Conservation (phyloP, 2,113 vertebrate species). For the Callaeas wilsoni region DNA sequence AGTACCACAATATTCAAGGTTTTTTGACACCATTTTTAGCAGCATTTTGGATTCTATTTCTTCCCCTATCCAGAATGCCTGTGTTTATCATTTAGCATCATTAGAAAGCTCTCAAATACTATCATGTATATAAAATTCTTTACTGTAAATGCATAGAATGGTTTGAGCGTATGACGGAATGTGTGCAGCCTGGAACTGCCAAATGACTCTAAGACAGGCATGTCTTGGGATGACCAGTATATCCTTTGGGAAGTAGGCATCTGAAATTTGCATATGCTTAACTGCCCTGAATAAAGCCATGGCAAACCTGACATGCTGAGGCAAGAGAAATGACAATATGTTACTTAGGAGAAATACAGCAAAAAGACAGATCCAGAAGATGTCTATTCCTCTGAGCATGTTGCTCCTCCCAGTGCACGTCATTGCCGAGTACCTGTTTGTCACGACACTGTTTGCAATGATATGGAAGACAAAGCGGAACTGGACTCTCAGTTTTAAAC, state of each 20-base stretch:
- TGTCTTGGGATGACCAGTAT: fast-evolving
- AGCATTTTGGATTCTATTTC: not conserved
- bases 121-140: not conserved
- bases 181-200: not conserved
- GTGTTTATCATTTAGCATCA: not conserved
- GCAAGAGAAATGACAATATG: not conserved
- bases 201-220: not conserved
- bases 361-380: not conserved
- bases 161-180: not conserved
- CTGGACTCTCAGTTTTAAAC: not conserved
- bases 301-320: not conserved
- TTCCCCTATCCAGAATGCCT: not conserved
- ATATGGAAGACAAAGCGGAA: not conserved
- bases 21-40: not conserved
- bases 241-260: not conserved
- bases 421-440: not conserved
- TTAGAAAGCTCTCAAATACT: not conserved
- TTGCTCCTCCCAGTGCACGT: fast-evolving
- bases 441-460: not conserved
- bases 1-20: not conserved
- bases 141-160: not conserved
- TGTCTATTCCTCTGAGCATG: not conserved
- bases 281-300: not conserved
- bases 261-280: not conserved
- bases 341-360: not conserved